phyloP scores from a whole-genome alignment of 2,888 invertebrate species.

The Metalampra italica region DNA sequence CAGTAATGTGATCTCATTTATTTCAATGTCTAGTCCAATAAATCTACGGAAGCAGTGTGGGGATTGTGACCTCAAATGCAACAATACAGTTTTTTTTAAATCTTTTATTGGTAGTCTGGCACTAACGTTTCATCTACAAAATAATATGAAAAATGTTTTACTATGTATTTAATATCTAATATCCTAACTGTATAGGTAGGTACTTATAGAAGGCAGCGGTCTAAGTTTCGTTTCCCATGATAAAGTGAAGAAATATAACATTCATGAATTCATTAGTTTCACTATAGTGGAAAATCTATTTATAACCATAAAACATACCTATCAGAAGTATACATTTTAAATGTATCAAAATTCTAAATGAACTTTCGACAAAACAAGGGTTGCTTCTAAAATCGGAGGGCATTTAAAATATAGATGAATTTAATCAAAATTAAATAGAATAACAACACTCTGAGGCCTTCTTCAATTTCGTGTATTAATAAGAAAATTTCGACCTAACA shows the following conservation, averaged over 20 bases:
- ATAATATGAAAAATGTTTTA: no score
- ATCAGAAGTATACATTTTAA: background rate
- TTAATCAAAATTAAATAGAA: slow-evolving; percentile 45
- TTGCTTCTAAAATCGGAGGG: slow-evolving; percentile 11
- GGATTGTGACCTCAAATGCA: background rate
- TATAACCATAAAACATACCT: no score
- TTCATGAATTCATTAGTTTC: no score
- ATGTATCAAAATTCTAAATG: no score
- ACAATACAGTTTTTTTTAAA: background rate
- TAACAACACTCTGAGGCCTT: slow-evolving; percentile 25
- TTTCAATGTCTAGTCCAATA: slow-evolving; percentile 22
- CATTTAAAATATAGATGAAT: slow-evolving; percentile 39
- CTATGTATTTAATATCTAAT: no score
- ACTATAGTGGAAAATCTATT: no score
- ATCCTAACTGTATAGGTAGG: no score
- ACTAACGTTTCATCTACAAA: no score
- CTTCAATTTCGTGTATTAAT: slow-evolving; percentile 31
- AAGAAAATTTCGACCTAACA: slow-evolving; percentile 31
- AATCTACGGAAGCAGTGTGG: slow-evolving; percentile 19
- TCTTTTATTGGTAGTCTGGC: no score
- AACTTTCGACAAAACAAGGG: slow-evolving; percentile 22
- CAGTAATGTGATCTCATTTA: slow-evolving; percentile 30
- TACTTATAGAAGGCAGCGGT: no score
- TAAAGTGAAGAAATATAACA: no score
- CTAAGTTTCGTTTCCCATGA: no score